Evolutionary conservation across 2,113 vertebrate species (phyloP).

Genomic region (Chamaetylas fuelleborni): DNA sequence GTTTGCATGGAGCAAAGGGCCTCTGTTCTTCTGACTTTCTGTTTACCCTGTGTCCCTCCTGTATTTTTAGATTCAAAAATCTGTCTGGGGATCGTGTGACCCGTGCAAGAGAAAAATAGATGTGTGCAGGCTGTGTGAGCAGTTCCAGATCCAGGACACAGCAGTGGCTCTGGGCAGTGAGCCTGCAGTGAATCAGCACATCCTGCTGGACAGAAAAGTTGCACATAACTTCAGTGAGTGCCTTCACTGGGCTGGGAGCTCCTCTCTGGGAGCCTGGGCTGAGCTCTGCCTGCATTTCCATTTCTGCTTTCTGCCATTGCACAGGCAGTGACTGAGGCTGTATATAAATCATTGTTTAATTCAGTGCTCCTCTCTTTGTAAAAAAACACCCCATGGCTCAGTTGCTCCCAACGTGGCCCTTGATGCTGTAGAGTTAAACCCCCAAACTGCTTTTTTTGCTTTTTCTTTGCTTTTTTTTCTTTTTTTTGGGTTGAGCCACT

Average conservation of each 20-base stretch:
- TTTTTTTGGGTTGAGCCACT: too few relatives aligned
- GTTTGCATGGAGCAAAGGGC: background rate
- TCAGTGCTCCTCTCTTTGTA: background rate
- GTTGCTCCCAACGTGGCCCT: background rate
- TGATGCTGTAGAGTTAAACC: background rate
- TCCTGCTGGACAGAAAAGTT: conserved; percentile 77
- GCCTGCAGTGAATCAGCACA: conserved; percentile 36
- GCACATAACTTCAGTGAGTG: conserved; percentile 80
- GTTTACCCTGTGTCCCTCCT: background rate
- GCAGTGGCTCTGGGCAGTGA: background rate
- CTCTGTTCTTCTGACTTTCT: background rate
- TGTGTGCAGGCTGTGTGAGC: conserved; percentile 59
- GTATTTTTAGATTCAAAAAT: conserved; percentile 78
- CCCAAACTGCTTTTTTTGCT: background rate
- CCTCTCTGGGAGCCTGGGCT: background rate
- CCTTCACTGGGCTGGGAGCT: background rate
- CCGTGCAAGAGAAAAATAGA: conserved; percentile 61
- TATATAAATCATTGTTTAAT: background rate
- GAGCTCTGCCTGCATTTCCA: background rate
- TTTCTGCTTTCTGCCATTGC: background rate
- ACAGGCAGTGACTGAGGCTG: background rate
- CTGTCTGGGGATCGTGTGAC: conserved; percentile 70
- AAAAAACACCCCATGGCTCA: background rate
- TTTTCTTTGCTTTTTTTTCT: too few relatives aligned
- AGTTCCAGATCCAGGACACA: conserved; percentile 68